These are phyloP conservation scores for Eupristina koningsbergeri DNA, from an alignment of 1,140 invertebrate species.

Conservation along the genomic window DNA sequence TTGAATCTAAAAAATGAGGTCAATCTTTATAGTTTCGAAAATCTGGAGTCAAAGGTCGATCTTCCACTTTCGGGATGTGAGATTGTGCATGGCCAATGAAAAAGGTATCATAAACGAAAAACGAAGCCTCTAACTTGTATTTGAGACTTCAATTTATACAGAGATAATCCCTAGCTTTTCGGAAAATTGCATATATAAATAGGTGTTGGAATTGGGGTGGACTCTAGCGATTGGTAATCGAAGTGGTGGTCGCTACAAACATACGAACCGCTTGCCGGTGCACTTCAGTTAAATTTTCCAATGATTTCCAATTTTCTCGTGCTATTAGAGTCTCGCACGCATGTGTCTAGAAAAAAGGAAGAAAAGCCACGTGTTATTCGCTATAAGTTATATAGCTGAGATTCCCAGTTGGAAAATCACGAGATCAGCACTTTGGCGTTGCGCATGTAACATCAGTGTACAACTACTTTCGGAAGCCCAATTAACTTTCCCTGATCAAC, in stretches of 20 bases:
- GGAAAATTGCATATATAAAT: constrained; percentile 52
- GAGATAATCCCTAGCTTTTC: not conserved
- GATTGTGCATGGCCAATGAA: no score
- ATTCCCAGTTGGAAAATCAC: not conserved
- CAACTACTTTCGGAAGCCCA: no score
- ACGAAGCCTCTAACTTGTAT: no score
- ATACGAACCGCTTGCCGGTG: not conserved
- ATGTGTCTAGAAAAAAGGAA: not conserved
- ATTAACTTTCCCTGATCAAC: constrained; percentile 29
- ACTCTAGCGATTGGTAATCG: no score
- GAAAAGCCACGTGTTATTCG: not conserved
- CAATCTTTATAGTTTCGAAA: no score
- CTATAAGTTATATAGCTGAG: not conserved
- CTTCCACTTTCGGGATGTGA: not conserved
- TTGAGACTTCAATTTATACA: constrained; percentile 22
- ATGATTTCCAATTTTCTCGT: constrained; percentile 60
- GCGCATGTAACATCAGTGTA: not conserved
- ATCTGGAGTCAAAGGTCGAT: not conserved
- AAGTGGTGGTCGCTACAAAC: not conserved
- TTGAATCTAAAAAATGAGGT: no score
- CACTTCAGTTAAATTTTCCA: constrained; percentile 56
- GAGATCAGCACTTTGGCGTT: constrained; percentile 34
- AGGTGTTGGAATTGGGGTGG: not conserved
- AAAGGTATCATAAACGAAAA: no score
- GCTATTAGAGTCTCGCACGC: constrained; percentile 35